Evolutionary conservation across 2,888 invertebrate genomes (phyloP), one percentile per base, ranked within the genome.

Genomic region (Rhaphigaster nebulosa): DNA sequence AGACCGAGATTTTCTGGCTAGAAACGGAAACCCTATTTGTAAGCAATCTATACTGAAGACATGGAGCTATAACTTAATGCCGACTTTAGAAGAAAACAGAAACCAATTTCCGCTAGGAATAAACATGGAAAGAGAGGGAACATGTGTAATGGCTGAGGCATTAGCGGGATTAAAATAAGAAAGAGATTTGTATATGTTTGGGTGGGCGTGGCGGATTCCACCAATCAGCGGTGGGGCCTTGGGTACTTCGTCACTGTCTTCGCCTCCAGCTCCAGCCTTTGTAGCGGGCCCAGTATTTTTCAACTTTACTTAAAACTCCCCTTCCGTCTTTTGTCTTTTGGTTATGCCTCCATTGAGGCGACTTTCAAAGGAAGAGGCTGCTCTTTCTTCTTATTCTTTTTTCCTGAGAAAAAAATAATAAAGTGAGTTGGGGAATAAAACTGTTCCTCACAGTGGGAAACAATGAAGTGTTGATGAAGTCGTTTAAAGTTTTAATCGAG

Each of bases 131-230:
- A 87, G 54, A 87, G 52, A 50, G 54, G 52, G 65, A 29, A n/a
- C 88, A 56, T 60, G 84, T 84, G 84, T 45, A 84, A 84, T 84
- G 84, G 84, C 38, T 84, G 26, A 84, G n/a, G 60, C 88, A 88
- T 88, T 88, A 88, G 88, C 38, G 41, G 88, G 88, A 88, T 88
- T 88, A 88, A 60, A 88, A 88, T 88, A 88, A 88, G 88, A 88
- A 88, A 18, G 60, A 41, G 88, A 88, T 60, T n/a, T 56, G 88
- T 56, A 41, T 60, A 60, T 88, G 54, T 56, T 34, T 52, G 65
- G 34, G 56, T 56, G 88, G 88, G 88, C 88, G 88, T 65, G 88
- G 54, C 60, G 60, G 41, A 38, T n/a, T 54, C 88, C 54, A 88
- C 88, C 88, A 88, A 88, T 88, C 88, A 60, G 41, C 88, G 52